phyloP scores from a whole-genome alignment of 2,113 vertebrate genomes.

The Microtus pennsylvanicus region DNA sequence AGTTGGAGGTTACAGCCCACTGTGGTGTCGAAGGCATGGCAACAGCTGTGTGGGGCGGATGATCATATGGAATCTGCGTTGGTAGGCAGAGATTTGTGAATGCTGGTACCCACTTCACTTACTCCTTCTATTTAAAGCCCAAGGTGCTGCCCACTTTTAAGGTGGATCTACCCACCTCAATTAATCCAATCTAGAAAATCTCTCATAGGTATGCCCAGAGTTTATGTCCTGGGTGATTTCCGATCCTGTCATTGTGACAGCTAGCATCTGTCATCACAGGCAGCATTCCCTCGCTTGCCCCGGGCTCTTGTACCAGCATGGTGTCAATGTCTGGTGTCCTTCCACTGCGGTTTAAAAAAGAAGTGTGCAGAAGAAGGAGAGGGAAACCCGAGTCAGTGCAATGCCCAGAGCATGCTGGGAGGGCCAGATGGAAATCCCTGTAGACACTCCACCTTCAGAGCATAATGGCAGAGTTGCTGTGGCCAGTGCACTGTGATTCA shows the following conservation, averaged over 20 bases:
- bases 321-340: rapidly evolving
- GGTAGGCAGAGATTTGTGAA: background rate
- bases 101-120: background rate
- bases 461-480: background rate
- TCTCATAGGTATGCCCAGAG: background rate
- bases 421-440: background rate
- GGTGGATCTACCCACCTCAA: background rate
- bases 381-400: too few species aligned
- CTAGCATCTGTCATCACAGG: background rate
- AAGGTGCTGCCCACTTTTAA: background rate
- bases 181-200: background rate
- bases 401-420: background rate
- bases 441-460: background rate
- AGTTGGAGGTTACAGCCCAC: background rate
- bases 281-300: background rate
- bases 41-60: background rate
- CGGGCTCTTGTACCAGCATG: background rate
- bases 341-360: background rate
- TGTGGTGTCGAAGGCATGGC: background rate
- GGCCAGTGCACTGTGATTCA: background rate
- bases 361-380: background rate
- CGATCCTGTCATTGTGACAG: background rate
- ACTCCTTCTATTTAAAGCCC: background rate
- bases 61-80: too few species aligned
- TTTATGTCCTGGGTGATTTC: background rate